Conservation (phyloP, 2,113 vertebrate species). For the Amazona vittata region DNA sequence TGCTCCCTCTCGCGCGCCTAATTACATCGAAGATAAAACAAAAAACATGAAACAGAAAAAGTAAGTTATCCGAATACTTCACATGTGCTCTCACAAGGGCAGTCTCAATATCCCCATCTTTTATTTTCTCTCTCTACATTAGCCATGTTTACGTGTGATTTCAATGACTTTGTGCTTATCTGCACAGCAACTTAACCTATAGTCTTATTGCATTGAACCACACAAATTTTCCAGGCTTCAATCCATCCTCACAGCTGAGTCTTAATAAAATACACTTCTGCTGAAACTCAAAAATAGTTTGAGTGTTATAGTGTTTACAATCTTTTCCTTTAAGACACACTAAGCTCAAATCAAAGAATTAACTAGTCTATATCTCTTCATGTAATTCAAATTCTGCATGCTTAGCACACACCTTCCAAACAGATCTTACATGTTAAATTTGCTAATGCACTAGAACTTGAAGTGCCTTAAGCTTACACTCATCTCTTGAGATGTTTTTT, state of each 20-base stretch:
- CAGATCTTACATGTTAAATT: neutral
- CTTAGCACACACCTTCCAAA: neutral
- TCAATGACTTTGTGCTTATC: neutral
- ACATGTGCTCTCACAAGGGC: slow-evolving; percentile 53
- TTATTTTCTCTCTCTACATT: neutral
- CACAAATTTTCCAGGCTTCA: neutral
- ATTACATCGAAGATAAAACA: slow-evolving; percentile 74
- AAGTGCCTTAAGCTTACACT: neutral
- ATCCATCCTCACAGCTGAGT: neutral
- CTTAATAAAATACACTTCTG: neutral
- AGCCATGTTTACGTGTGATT: neutral
- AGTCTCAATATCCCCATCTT: neutral
- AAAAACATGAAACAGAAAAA: slow-evolving; percentile 74
- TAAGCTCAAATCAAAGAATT: neutral
- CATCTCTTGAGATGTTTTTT: neutral
- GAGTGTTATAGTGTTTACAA: neutral
- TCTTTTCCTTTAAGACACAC: neutral
- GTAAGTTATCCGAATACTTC: slow-evolving; percentile 64
- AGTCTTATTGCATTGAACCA: neutral
- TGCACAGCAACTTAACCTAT: neutral
- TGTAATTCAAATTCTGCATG: neutral
- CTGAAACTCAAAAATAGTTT: neutral
- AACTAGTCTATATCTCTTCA: neutral
- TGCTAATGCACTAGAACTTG: neutral
- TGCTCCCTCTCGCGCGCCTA: slow-evolving; percentile 73